Percentiles rank a stretch among this genome's conserved stretches.
These are phyloP conservation scores for Scopus umbretta DNA, from an alignment of 2,113 vertebrate species.

Conservation along the genomic window DNA sequence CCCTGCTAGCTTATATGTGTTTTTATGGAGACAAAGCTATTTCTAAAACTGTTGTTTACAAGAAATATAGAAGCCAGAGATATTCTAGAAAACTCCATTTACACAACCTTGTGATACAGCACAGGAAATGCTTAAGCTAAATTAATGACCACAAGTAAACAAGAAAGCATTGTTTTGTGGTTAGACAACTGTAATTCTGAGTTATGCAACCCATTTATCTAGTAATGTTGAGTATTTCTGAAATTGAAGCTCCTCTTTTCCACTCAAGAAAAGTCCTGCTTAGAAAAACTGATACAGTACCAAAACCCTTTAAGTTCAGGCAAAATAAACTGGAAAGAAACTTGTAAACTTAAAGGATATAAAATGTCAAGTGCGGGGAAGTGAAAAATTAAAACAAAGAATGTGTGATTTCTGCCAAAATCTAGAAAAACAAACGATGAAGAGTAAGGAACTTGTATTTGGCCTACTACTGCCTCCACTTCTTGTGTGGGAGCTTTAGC, in stretches of 20 bases:
- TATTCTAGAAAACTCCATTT: neutral
- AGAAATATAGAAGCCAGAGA: neutral
- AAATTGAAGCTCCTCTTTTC: neutral
- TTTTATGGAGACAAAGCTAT: neutral
- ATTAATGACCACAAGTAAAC: constrained; percentile 1
- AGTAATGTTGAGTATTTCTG: neutral
- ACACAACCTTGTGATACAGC: neutral
- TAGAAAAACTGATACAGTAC: neutral
- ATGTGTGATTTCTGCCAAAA: constrained; percentile 46
- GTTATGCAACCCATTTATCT: neutral
- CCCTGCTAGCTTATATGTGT: neutral
- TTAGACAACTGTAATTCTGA: neutral
- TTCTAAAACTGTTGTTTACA: neutral
- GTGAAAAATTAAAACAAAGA: constrained; percentile 44
- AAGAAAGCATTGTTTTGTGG: constrained; percentile 32
- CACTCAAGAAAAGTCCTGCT: neutral
- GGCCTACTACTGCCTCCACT: constrained; percentile 1
- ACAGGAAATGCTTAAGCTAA: constrained; percentile 35
- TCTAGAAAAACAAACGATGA: constrained; percentile 41
- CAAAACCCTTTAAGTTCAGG: neutral
- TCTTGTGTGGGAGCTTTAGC: neutral
- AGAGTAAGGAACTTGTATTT: constrained; percentile 20
- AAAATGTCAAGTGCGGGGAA: neutral
- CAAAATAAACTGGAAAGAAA: constrained; percentile 34
- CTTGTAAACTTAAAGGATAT: constrained; percentile 1